Evolutionary conservation across 2,888 invertebrate species (phyloP).

Genomic region (Thymelicus lineola): DNA sequence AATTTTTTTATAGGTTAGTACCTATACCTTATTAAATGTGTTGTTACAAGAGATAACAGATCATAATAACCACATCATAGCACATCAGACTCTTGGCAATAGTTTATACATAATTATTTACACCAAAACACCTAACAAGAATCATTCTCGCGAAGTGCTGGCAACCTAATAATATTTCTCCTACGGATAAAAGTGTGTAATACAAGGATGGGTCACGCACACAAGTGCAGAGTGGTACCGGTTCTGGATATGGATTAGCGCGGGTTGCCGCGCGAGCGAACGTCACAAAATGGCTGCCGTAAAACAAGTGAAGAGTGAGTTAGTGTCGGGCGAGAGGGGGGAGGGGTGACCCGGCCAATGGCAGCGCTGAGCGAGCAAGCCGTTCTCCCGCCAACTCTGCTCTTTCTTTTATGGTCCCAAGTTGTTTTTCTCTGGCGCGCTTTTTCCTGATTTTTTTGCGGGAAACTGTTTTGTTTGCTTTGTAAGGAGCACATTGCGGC

Average conservation of each 20-base stretch:
- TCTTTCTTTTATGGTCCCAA: constrained; percentile 79
- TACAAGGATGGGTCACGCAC: constrained; percentile 66
- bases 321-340: constrained; percentile 61
- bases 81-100: constrained; percentile 41
- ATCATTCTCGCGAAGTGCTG: constrained; percentile 40
- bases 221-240: constrained; percentile 53
- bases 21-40: no score
- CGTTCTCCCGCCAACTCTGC: constrained; percentile 80
- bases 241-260: constrained; percentile 65
- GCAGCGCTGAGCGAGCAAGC: constrained; percentile 75
- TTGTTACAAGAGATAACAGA: no score
- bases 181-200: constrained; percentile 40
- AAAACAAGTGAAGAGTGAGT: constrained; percentile 85
- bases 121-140: constrained; percentile 29
- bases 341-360: constrained; percentile 66
- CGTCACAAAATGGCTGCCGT: constrained; percentile 85
- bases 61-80: no score
- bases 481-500: constrained; percentile 59
- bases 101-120: constrained; percentile 45
- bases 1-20: no score
- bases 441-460: constrained; percentile 77
- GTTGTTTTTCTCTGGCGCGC: constrained; percentile 81
- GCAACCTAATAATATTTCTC: constrained; percentile 44
- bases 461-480: constrained; percentile 82
- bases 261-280: constrained; percentile 78